Percentiles rank a stretch among this genome's conserved stretches.
phyloP scores from a whole-genome alignment of 1,140 invertebrate genomes.

The Colletes latitarsis region DNA sequence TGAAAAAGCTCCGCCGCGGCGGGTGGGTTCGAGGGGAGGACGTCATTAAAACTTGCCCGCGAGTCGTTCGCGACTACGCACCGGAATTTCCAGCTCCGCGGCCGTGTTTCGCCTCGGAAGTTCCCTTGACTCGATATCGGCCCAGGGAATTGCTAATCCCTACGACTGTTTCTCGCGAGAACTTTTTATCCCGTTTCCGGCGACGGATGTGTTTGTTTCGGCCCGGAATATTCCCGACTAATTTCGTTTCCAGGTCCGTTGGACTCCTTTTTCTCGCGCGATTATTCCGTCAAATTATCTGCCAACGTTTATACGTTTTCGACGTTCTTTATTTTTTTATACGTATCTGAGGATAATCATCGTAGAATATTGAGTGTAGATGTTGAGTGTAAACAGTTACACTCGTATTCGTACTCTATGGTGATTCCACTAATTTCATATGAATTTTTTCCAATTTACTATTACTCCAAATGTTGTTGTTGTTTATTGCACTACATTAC shows the following conservation, averaged over 20 bases:
- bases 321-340: not conserved
- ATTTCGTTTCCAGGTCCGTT: not conserved
- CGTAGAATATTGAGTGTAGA: no score
- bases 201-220: not conserved
- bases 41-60: conserved; percentile 34
- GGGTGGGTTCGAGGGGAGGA: not conserved
- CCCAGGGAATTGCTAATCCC: conserved; percentile 24
- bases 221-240: not conserved
- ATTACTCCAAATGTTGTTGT: no score
- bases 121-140: not conserved
- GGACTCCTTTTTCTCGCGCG: not conserved
- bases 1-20: not conserved
- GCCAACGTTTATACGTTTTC: no score
- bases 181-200: not conserved
- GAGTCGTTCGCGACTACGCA: not conserved
- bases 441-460: no score
- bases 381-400: no score
- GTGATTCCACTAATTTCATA: no score
- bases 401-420: no score
- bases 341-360: no score
- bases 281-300: no score
- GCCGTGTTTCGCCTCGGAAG: not conserved
- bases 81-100: not conserved
- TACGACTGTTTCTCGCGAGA: not conserved
- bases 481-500: no score